Conservation (phyloP, 1,140 invertebrate genomes). For the Monochamus saltuarius region DNA sequence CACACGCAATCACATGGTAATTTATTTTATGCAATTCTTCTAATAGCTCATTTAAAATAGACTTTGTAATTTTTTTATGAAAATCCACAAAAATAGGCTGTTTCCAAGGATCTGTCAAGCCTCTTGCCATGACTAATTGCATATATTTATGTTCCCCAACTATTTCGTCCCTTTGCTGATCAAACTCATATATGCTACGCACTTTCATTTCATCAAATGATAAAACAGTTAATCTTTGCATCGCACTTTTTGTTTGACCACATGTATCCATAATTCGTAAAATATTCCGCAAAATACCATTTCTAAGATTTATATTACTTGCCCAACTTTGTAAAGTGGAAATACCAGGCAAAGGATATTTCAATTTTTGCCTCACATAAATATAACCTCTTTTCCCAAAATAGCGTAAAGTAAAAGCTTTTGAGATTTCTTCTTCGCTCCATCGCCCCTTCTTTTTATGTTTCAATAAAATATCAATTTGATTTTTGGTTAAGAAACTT, state of each 20-base stretch:
- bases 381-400: no score
- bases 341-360: slow-evolving; percentile 11
- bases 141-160: slow-evolving; percentile 43
- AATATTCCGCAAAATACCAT: slow-evolving; percentile 10
- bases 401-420: slow-evolving; percentile 12
- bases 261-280: no score
- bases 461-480: slow-evolving; percentile 10
- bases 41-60: slow-evolving; percentile 37
- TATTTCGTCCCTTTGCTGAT: slow-evolving; percentile 42
- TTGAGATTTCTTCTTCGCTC: slow-evolving; percentile 13
- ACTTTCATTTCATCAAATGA: slow-evolving; percentile 45
- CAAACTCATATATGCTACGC: slow-evolving; percentile 42
- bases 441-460: slow-evolving; percentile 8
- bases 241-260: no score
- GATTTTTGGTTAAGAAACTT: slow-evolving; percentile 7
- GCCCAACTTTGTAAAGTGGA: slow-evolving; percentile 14
- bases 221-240: slow-evolving; percentile 34
- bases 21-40: slow-evolving; percentile 30
- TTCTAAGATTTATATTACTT: slow-evolving; percentile 1
- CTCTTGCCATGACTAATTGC: slow-evolving; percentile 45
- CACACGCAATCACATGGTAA: slow-evolving; percentile 42
- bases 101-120: slow-evolving; percentile 46
- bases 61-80: slow-evolving; percentile 41
- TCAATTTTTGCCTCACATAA: background rate
- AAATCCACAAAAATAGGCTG: slow-evolving; percentile 45